A percentile compares a stretch with the other conserved stretches of the same genome.
These are phyloP conservation scores for Cynoglossus semilaevis DNA, from an alignment of 2,113 vertebrate species.

Conservation along the genomic window DNA sequence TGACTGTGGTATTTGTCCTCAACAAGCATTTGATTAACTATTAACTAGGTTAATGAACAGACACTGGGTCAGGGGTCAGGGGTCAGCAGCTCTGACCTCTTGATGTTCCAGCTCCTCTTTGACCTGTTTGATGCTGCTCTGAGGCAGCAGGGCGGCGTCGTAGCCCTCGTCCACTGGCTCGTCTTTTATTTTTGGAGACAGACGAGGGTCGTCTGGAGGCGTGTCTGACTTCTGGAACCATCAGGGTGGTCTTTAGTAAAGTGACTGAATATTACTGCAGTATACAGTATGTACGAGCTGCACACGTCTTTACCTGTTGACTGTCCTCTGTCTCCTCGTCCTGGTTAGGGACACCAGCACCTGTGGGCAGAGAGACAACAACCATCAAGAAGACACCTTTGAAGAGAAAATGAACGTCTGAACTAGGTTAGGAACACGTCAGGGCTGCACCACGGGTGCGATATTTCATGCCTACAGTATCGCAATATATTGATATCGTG, in stretches of 20 bases:
- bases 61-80: no score
- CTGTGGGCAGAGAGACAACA: constrained; percentile 23
- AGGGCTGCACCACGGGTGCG: no score
- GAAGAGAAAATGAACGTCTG: background rate
- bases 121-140: constrained; percentile 80
- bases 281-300: background rate
- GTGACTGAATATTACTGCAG: constrained; percentile 4
- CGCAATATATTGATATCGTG: no score
- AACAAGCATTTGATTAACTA: no score
- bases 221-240: constrained; percentile 38
- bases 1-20: no score
- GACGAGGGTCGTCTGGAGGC: no score
- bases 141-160: constrained; percentile 83
- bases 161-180: constrained; percentile 97
- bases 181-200: constrained; percentile 85
- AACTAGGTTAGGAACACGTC: no score
- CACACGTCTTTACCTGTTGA: constrained; percentile 48
- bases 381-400: background rate
- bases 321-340: constrained; percentile 59
- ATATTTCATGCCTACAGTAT: no score
- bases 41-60: no score
- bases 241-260: no score
- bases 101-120: constrained; percentile 94
- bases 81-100: constrained; percentile 77
- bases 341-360: constrained; percentile 36